Base-by-base conservation (phyloP, 2,797 vertebrate species). In the Sciaenops ocellatus region DNA sequence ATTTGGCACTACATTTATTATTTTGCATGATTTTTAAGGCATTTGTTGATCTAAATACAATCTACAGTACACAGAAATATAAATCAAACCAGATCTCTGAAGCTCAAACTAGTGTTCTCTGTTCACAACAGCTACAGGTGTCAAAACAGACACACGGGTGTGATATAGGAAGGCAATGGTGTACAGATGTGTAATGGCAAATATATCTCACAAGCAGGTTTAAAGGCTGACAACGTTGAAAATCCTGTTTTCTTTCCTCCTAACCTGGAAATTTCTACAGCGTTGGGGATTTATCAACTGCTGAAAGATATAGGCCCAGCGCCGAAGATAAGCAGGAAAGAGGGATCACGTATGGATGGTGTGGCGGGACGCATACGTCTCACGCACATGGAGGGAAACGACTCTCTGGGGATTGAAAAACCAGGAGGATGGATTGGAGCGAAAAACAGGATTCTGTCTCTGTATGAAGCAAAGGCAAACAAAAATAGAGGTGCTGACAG, bases 401-500 rank as follows among this genome's bases (percentile, higher is more conserved):
- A 76, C 85, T 90, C 91, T 81, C 80, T 0, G 12, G 90, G 91
- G 89, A 84, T 56, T 61, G 62, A 80, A 88, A 38, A 86, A 88
- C 77, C 84, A 87, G 82, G 88, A 92, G 87, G 90, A 85, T 42
- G 77, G 75, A 84, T 88, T 26, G 85, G 66, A 83, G 78, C 90
- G 78, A 84, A 92, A 92, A 93, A 93, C 93, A 93, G 94, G 94
- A 94, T 93, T 90, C 76, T 6, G 65, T 66, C 88, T 82, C 84
- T 34, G 69, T 80, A 72, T 90, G 85, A 88, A 84, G 89, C 86
- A 70, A 86, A 89, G 75, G 78, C 74, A 80, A 93, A 89, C 78
- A 79, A 88, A 92, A 92, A 92, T 85, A 91, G 82, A 91, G 91
- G 91, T 71, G 93, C 89, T 93, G 94, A 95, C 90, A 83, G 91